Base-by-base conservation (phyloP, 2,113 vertebrate genomes). In the Piaya cayana region DNA sequence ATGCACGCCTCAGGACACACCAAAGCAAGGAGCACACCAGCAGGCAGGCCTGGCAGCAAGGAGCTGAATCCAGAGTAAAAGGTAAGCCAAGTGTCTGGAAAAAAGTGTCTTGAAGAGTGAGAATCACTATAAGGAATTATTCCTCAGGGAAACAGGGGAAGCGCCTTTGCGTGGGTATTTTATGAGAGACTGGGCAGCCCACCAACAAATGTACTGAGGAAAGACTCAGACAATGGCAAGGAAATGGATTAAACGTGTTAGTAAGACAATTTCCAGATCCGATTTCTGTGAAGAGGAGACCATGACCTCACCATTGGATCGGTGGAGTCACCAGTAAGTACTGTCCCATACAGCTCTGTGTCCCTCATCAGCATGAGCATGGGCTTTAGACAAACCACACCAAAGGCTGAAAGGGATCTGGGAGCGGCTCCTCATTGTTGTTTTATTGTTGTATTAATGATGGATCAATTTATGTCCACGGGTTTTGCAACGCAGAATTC, bases 221-320 rank as follows among this genome's bases (percentile, higher is more conserved):
- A 96, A 85, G 70, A 93, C 86, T 50, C 94, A 97, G 89, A 97
- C 96, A 97, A 97, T 95, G 87, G 95, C 86, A 95, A 93, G 96
- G 95, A 95, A 97, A 96, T 95, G 95, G 93, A 95, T 96, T 92
- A 95, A 95, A 96, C 15, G 78, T 95, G 94, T 95, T 94, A 85
- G 91, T 71, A 94, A 94, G 91, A 95, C 91, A 92, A 90, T 77
- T 95, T 96, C 94, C 95, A 97, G 95, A 92, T 91, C 89, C 45
- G 15, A 67, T 91, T 92, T 95, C 93, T 95, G 84, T 85, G 84
- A 93, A 87, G 89, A 95, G 71, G 63, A 79, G 93, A 94, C 82
- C 90, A 43, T 95, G 96, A 96, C 90, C 94, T 97, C 95, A 95
- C 39, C 81, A 47, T 81, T 85, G 91, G 75, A 87, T 82, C 62